Evolutionary conservation across 1,140 invertebrate genomes (phyloP), one percentile per base, ranked within the genome.

Genomic region (Drosophila lacertosa): DNA sequence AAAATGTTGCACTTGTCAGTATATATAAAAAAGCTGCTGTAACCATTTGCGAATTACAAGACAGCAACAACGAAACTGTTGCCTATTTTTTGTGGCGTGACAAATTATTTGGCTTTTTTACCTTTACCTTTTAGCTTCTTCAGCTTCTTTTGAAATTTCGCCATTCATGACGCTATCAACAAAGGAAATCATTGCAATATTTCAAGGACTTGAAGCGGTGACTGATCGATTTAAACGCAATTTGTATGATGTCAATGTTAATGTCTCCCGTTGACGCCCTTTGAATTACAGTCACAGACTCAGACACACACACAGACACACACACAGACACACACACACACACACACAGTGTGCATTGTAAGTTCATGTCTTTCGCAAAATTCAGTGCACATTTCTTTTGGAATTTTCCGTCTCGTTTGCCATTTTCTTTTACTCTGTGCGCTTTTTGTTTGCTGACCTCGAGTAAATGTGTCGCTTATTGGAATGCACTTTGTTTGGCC

Each of bases 211-310:
- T 33, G 11, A 47, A 47, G 33, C 24, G 13, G 29, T 18, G 42
- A 48, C 33, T 63, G 66, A 63, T 69, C 66, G 66, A 69, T 69
- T 69, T 55, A 45, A 40, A 22, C 18, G 48, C 51, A 65, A 70
- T 70, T 70, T 65, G 67, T 70, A 44, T 65, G 60, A 70, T 57
- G 67, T 57, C 67, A 70, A 70, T 65, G 51, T 64, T 64, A 70
- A 70, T 70, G 67, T 29, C 50, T 42, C 50, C 22, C 58, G 59
- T 40, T 65, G 51, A 70, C 67, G 51, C 66, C 66, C 59, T 40
- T 64, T 70, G 45, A 65, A 54, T 65, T 65, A 7, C 9, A 32
- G 3, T 37, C 13, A 13, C 29, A 32, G 32, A 57, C 13, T 7
- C n/a, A n/a, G n/a, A n/a, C n/a, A n/a, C n/a, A n/a, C n/a, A n/a